Evolutionary conservation across 37 sponge, comb jelly and placozoan genomes (phyloP).

Genomic region (Theonella swinhoei): DNA sequence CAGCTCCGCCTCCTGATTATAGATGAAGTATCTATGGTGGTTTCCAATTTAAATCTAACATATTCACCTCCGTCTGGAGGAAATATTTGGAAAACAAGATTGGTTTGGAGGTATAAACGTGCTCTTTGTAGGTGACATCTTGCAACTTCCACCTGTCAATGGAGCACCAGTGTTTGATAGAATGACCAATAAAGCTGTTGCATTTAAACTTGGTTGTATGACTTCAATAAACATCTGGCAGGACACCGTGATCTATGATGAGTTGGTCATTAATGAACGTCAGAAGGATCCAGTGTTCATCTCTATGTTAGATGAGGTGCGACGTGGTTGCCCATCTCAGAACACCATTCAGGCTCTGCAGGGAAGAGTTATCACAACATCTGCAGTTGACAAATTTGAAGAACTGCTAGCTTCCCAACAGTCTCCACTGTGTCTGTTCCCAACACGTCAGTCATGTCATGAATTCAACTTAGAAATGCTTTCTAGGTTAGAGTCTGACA

Average conservation of each 20-base stretch:
- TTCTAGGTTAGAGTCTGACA: neutral
- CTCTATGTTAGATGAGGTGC: constrained; percentile 17
- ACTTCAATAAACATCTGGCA: constrained; percentile 56
- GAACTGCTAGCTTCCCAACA: constrained; percentile 20
- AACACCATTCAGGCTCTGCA: neutral
- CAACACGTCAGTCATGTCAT: constrained; percentile 25
- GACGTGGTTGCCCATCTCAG: neutral
- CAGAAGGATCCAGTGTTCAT: constrained; percentile 44
- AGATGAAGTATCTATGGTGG: constrained; percentile 78
- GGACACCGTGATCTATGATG: constrained; percentile 52
- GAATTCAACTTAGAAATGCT: constrained; percentile 48
- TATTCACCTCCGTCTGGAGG: no score
- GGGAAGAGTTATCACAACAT: neutral
- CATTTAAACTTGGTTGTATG: constrained; percentile 20
- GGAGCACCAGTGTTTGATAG: constrained; percentile 56
- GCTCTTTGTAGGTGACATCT: no score
- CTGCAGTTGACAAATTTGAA: constrained; percentile 21
- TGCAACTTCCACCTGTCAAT: no score
- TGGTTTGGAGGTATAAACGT: constrained; percentile 30
- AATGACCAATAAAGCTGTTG: constrained; percentile 23
- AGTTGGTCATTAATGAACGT: constrained; percentile 74
- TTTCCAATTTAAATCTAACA: constrained; percentile 53
- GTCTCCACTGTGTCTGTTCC: constrained; percentile 65
- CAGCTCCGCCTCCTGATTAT: constrained; percentile 50
- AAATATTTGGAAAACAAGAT: constrained; percentile 4